Evolutionary conservation across 2,888 invertebrate species (phyloP).

Genomic region (Netelia fuscicornis): DNA sequence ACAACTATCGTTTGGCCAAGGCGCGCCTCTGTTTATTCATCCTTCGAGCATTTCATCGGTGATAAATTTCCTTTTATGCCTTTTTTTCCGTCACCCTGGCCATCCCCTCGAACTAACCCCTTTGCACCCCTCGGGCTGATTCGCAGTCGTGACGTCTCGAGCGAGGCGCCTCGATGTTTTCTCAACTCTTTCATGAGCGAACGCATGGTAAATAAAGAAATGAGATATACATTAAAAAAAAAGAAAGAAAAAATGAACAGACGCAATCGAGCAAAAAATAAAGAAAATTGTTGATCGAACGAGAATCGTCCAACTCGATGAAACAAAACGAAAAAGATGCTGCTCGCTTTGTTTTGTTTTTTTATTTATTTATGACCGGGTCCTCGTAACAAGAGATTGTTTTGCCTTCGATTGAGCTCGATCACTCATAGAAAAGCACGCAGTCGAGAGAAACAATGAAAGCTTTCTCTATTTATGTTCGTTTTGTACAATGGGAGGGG

Average conservation of each 20-base stretch:
- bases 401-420: too few relatives aligned
- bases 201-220: slow-evolving; percentile 26
- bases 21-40: slow-evolving; percentile 63
- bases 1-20: slow-evolving; percentile 50
- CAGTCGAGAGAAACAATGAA: too few relatives aligned
- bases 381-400: too few relatives aligned
- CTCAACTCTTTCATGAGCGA: background rate
- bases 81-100: background rate
- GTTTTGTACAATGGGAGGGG: too few relatives aligned
- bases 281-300: background rate
- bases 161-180: slow-evolving; percentile 48
- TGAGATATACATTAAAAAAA: slow-evolving; percentile 1
- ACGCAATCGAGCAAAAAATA: background rate
- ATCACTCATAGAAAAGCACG: too few relatives aligned
- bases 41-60: slow-evolving; percentile 53
- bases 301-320: too few relatives aligned
- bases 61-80: slow-evolving; percentile 53
- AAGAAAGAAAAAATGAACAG: slow-evolving; percentile 1
- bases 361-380: too few relatives aligned
- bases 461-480: too few relatives aligned
- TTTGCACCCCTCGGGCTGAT: background rate
- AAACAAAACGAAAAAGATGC: too few relatives aligned
- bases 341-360: too few relatives aligned
- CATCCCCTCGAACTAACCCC: background rate
- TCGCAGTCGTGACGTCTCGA: slow-evolving; percentile 25